Percentiles rank a stretch among this genome's conserved stretches.
phyloP scores from a whole-genome alignment of 2,113 vertebrate species.

The Corvus cornix region DNA sequence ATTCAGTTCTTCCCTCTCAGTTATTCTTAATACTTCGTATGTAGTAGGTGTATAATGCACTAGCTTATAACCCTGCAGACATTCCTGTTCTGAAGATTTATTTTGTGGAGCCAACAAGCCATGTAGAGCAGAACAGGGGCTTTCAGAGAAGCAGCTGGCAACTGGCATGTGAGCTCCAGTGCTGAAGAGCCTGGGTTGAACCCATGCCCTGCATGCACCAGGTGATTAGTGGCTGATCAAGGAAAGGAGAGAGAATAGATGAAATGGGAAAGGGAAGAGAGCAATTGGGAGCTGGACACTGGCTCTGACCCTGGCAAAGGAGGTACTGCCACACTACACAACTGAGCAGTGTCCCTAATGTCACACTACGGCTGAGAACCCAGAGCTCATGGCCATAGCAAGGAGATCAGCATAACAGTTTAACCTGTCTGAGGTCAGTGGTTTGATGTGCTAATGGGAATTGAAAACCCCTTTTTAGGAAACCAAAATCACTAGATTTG shows the following conservation, averaged over 20 bases:
- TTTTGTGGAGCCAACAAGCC: neutral
- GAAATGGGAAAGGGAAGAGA: neutral
- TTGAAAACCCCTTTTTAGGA: neutral
- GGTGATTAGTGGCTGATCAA: neutral
- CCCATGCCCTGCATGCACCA: neutral
- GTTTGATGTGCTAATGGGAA: neutral
- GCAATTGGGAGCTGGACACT: neutral
- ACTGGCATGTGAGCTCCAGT: neutral
- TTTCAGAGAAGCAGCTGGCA: neutral
- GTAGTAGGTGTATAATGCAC: neutral
- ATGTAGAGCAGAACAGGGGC: neutral
- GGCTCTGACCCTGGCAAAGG: neutral
- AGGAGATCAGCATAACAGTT: neutral
- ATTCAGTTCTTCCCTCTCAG: neutral
- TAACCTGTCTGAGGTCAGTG: neutral
- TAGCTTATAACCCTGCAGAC: neutral
- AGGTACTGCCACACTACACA: neutral
- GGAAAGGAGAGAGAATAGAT: neutral
- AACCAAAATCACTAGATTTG: conserved; percentile 1
- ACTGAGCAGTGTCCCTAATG: neutral
- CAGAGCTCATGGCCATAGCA: neutral
- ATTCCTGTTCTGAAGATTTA: neutral
- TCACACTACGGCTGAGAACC: neutral
- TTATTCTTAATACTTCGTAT: neutral
- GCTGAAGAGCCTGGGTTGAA: neutral